A percentile compares a stretch with the other conserved stretches of the same genome.
phyloP scores from a whole-genome alignment of 1,140 invertebrate species.

The Chrysoperla carnea region DNA sequence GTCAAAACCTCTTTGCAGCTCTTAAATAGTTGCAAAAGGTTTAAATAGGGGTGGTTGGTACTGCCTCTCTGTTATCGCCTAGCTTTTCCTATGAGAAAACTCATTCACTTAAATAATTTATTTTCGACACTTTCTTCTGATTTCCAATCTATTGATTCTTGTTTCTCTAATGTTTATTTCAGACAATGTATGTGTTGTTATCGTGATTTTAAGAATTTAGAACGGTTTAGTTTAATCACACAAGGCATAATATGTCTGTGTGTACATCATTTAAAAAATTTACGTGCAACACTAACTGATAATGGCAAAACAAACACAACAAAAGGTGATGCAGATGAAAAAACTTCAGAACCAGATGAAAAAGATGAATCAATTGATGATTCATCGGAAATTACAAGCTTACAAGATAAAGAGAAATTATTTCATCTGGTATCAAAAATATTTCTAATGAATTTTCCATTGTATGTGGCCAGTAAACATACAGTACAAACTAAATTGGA shows the following conservation, averaged over 20 bases:
- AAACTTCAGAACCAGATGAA: constrained; percentile 4
- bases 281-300: constrained; percentile 21
- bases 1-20: too few species aligned
- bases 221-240: constrained; percentile 69
- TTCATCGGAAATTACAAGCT: constrained; percentile 11
- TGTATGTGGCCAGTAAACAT: constrained; percentile 86
- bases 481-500: constrained; percentile 52
- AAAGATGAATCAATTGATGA: constrained; percentile 12
- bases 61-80: too few species aligned
- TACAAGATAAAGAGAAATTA: constrained; percentile 59
- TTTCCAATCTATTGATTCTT: too few species aligned
- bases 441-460: constrained; percentile 74
- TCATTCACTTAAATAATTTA: too few species aligned
- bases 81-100: too few species aligned
- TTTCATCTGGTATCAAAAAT: constrained; percentile 64
- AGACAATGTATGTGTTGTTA: constrained; percentile 88
- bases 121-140: too few species aligned
- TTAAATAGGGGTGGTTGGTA: too few species aligned
- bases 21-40: too few species aligned
- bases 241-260: constrained; percentile 62
- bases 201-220: constrained; percentile 76
- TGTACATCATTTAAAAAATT: constrained; percentile 52
- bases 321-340: constrained; percentile 5
- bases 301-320: constrained; percentile 8
- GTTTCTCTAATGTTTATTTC: constrained; percentile 20